Percentiles rank a stretch among this genome's conserved stretches.
phyloP scores from a whole-genome alignment of 2,797 vertebrate genomes.

The Anas bahamensis region DNA sequence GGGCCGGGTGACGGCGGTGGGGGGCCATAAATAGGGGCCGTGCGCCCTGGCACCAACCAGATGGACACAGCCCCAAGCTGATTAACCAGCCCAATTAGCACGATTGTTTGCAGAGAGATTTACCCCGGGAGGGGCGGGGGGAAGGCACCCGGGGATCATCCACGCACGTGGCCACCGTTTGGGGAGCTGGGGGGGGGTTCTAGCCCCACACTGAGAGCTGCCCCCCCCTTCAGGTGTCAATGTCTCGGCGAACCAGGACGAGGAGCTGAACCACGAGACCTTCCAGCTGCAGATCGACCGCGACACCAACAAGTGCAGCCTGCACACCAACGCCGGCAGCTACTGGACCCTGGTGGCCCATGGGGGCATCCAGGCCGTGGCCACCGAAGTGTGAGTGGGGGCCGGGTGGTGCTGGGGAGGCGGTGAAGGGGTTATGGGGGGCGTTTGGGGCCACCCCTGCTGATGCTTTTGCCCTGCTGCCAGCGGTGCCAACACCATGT shows the following conservation, averaged over 20 bases:
- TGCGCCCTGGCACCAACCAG: not conserved
- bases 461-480: not conserved
- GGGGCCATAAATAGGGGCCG: conserved; percentile 69
- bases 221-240: conserved; percentile 85
- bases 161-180: not conserved
- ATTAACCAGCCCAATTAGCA: conserved; percentile 72
- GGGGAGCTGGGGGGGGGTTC: not conserved
- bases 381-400: conserved; percentile 88
- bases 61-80: conserved; percentile 63
- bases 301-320: conserved; percentile 90
- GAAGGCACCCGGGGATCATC: not conserved
- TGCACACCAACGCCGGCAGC: conserved; percentile 90
- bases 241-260: conserved; percentile 96
- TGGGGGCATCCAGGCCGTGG: conserved; percentile 92
- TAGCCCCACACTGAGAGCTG: not conserved
- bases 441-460: fast-evolving
- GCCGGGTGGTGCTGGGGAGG: too few species aligned
- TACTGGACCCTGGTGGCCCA: conserved; percentile 95
- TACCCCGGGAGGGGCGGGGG: not conserved
- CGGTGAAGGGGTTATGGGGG: not conserved
- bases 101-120: conserved; percentile 51
- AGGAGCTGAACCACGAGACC: conserved; percentile 94
- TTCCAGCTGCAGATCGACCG: conserved; percentile 97
- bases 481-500: conserved; percentile 91
- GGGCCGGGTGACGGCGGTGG: not conserved